A percentile compares a stretch with the other conserved stretches of the same genome.
Evolutionary conservation across 2,113 vertebrate genomes (phyloP).

Genomic region (Megaceryle maxima): DNA sequence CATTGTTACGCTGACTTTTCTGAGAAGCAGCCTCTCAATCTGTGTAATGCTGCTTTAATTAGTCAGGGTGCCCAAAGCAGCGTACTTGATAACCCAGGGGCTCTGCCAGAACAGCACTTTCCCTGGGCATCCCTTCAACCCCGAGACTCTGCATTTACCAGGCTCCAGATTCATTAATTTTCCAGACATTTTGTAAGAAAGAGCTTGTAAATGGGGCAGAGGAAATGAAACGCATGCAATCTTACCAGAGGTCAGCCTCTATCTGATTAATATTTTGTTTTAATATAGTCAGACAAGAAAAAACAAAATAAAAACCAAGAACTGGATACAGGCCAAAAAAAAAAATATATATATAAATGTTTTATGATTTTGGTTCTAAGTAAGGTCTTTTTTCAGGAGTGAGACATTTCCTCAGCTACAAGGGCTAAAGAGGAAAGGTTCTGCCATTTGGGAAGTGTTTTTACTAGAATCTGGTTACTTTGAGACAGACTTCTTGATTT

Average conservation of each 20-base stretch:
- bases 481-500: neutral
- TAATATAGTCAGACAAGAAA: neutral
- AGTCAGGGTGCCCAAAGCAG: neutral
- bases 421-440: neutral
- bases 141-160: neutral
- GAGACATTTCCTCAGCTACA: neutral
- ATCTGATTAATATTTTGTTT: neutral
- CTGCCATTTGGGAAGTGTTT: neutral
- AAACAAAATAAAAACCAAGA: neutral
- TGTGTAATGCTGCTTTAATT: neutral
- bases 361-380: fast-evolving
- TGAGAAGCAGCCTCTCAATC: neutral
- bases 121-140: neutral
- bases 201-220: neutral
- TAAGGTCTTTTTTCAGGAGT: neutral
- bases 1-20: fast-evolving
- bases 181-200: neutral
- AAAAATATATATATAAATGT: neutral
- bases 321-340: neutral
- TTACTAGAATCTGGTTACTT: neutral
- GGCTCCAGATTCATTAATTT: neutral
- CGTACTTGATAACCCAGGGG: neutral
- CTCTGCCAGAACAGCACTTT: neutral
- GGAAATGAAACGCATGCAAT: neutral
- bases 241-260: neutral